Base-by-base conservation (phyloP, 2,113 vertebrate species). In the Barnardius zonarius region DNA sequence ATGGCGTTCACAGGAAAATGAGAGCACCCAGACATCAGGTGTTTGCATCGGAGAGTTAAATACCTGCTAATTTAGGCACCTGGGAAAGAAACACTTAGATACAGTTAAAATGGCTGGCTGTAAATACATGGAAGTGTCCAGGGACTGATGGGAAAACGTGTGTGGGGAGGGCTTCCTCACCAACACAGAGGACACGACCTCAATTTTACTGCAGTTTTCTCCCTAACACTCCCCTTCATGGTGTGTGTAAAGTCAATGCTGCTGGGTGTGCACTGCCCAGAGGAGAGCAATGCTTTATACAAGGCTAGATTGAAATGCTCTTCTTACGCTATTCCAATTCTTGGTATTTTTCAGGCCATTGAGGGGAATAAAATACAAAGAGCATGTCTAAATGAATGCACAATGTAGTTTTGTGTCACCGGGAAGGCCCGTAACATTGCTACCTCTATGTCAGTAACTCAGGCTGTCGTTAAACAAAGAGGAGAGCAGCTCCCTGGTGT, bases 81-180 rank as follows among this genome's bases (percentile, higher is more conserved):
- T 3, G 33, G n/a, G 88, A 96, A 86, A 90, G 57, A 76, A 96
- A 96, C 88, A 95, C 87, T 95, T 93, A 62, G 37, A 15, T 80
- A 62, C 39, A 66, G 92, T 94, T 92, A 66, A 83, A 94, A 83
- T 80, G 73, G 54, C 63, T 94, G 51, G 79, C 88, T 95, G 41
- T 86, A 77, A 94, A 92, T 92, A 33, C 25, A 33, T 37, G 72
- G 30, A 83, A 67, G 68, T 62, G 55, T 94, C 78, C 13, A 3
- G 79, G 61, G 57, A 83, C 94, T 95, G 86, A 81, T 0, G 19
- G 80, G 9, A 2, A 88, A 70, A 83, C 20, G 9, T 41, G 63
- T 39, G 10, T 5, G 43, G 62, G 64, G 46, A 30, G 28, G 11
- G 8, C 33, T 89, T 93, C 46, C 66, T 90, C 17, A 41, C 27